phyloP scores from a whole-genome alignment of 1,140 invertebrate species.

The Papilio polytes region DNA sequence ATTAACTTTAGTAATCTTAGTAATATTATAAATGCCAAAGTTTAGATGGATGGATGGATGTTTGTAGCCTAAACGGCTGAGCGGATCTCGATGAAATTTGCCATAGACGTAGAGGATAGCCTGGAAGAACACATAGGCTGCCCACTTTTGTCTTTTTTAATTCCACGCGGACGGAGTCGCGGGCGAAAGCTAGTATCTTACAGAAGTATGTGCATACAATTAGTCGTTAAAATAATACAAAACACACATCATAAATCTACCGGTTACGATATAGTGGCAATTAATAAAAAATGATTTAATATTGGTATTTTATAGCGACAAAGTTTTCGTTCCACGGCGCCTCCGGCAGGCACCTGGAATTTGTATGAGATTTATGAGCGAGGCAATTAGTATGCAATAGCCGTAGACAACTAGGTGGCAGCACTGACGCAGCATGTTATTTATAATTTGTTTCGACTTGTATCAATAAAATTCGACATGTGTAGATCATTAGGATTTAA shows the following conservation, averaged over 20 bases:
- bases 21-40: too few relatives aligned
- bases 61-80: too few relatives aligned
- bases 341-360: not conserved
- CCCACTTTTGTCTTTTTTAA: too few relatives aligned
- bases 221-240: not conserved
- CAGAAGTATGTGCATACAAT: not conserved
- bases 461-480: constrained; percentile 29
- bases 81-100: too few relatives aligned
- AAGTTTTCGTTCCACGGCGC: not conserved
- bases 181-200: too few relatives aligned
- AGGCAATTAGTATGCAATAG: not conserved
- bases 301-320: constrained; percentile 9
- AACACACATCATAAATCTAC: not conserved
- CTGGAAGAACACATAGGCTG: too few relatives aligned
- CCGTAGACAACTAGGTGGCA: not conserved
- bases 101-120: too few relatives aligned
- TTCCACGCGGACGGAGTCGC: too few relatives aligned
- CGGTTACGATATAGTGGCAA: not conserved
- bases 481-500: constrained; percentile 17
- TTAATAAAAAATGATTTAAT: constrained; percentile 11
- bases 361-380: not conserved
- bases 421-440: constrained; percentile 1
- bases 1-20: too few relatives aligned
- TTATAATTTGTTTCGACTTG: constrained; percentile 14
- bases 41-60: too few relatives aligned